phyloP scores from a whole-genome alignment of 2,888 invertebrate species.

The Tenthredo amoena region DNA sequence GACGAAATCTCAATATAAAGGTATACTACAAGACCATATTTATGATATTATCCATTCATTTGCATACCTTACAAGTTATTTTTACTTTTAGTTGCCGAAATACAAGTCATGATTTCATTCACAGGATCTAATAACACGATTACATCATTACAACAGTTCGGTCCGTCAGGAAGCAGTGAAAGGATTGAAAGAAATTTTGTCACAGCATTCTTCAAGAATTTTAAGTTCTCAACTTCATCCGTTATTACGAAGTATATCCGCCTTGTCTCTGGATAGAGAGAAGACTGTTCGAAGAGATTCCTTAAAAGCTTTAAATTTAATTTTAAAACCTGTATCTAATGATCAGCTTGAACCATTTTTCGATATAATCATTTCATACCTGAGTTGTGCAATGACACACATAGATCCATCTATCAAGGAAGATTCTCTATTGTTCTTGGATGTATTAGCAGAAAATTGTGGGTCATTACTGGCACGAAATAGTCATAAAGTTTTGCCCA shows the following conservation, averaged over 20 bases:
- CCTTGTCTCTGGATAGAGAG: slow-evolving; percentile 87
- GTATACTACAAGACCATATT: slow-evolving; percentile 73
- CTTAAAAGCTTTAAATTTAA: slow-evolving; percentile 80
- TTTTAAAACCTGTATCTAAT: slow-evolving; percentile 77
- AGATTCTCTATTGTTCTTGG: slow-evolving; percentile 90
- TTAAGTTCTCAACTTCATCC: slow-evolving; percentile 83
- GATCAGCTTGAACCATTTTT: slow-evolving; percentile 86
- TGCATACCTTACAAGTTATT: slow-evolving; percentile 27
- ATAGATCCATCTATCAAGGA: slow-evolving; percentile 90
- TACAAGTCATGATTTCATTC: slow-evolving; percentile 55
- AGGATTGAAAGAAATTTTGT: slow-evolving; percentile 82
- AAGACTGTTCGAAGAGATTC: slow-evolving; percentile 81
- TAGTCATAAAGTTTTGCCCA: slow-evolving; percentile 86
- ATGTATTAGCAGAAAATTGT: slow-evolving; percentile 85
- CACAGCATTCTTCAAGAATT: slow-evolving; percentile 76
- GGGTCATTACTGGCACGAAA: slow-evolving; percentile 84
- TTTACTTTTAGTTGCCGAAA: slow-evolving; percentile 10
- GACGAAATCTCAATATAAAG: slow-evolving; percentile 85
- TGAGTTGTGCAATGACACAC: slow-evolving; percentile 95
- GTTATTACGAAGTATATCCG: slow-evolving; percentile 85
- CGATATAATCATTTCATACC: slow-evolving; percentile 87
- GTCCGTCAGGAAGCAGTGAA: slow-evolving; percentile 84
- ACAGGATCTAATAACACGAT: slow-evolving; percentile 84
- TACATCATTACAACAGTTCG: slow-evolving; percentile 88
- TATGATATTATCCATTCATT: slow-evolving; percentile 30